phyloP scores from a whole-genome alignment of 37 sponge, comb jelly and placozoan species.

The Aphrocallistes beatrix region DNA sequence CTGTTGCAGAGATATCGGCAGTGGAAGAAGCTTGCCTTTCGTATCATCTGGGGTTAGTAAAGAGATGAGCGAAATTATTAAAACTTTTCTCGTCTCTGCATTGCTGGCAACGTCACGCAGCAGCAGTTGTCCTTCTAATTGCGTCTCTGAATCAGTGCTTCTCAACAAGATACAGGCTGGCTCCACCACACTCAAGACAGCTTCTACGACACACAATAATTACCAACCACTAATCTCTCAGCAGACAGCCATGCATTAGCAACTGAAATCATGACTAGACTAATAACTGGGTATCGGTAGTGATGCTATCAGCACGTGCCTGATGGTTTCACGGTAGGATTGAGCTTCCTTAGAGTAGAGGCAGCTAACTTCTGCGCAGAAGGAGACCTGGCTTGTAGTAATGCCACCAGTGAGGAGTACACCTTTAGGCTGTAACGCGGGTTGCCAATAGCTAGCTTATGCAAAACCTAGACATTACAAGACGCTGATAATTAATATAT shows the following conservation, averaged over 20 bases:
- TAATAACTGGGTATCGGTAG: no score
- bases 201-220: no score
- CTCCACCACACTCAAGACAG: constrained; percentile 43
- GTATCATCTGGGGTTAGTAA: background rate
- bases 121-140: constrained; percentile 61
- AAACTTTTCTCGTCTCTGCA: background rate
- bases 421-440: constrained; percentile 82
- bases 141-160: constrained; percentile 68
- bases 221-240: no score
- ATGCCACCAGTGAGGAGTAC: constrained; percentile 69
- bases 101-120: background rate
- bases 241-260: no score
- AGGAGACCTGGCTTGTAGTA: constrained; percentile 52
- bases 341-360: constrained; percentile 50
- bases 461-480: background rate
- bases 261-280: no score
- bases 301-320: background rate
- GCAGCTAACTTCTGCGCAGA: constrained; percentile 73
- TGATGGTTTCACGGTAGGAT: background rate
- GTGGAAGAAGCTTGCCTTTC: background rate
- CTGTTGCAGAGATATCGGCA: background rate
- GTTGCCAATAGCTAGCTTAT: constrained; percentile 52
- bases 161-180: constrained; percentile 64
- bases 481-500: background rate
- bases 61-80: background rate